Evolutionary conservation across 30 jellyfish, hydroid and myxozoan genomes (phyloP).

Genomic region (Cassiopea andromeda): DNA sequence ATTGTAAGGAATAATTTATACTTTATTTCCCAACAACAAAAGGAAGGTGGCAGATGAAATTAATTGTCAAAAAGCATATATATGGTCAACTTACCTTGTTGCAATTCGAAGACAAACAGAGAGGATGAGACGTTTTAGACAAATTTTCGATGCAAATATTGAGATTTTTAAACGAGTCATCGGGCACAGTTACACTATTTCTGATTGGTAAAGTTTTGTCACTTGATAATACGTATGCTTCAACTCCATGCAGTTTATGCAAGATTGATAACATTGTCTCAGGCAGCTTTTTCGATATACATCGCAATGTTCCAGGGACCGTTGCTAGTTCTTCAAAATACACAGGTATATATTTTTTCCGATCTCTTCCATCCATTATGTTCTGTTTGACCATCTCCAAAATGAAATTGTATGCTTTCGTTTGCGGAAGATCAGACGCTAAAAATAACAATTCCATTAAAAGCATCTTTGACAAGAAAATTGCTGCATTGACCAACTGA

Average conservation of each 20-base stretch:
- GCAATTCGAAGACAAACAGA: background rate
- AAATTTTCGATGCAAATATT: slow-evolving; percentile 1
- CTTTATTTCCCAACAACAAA: background rate
- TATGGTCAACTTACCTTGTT: background rate
- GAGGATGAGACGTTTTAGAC: background rate
- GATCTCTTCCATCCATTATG: slow-evolving; percentile 21
- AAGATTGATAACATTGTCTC: background rate
- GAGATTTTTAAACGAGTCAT: background rate
- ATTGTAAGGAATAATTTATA: background rate
- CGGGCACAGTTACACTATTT: background rate
- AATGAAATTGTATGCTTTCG: slow-evolving; percentile 27
- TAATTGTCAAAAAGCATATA: background rate
- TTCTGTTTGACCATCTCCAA: slow-evolving; percentile 35
- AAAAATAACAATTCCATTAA: background rate
- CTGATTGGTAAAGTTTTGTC: background rate
- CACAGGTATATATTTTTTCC: slow-evolving; percentile 39
- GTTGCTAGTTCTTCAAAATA: slow-evolving; percentile 19
- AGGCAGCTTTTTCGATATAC: slow-evolving; percentile 30
- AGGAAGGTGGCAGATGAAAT: background rate
- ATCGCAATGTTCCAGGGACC: slow-evolving; percentile 30
- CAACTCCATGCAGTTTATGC: slow-evolving; percentile 1
- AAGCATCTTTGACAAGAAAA: background rate
- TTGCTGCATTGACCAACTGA: too few species aligned
- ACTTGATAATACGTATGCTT: background rate
- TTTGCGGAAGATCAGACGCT: background rate